Base-by-base conservation (phyloP, 2,888 invertebrate species). In the Lepidocyrtoides sp. region DNA sequence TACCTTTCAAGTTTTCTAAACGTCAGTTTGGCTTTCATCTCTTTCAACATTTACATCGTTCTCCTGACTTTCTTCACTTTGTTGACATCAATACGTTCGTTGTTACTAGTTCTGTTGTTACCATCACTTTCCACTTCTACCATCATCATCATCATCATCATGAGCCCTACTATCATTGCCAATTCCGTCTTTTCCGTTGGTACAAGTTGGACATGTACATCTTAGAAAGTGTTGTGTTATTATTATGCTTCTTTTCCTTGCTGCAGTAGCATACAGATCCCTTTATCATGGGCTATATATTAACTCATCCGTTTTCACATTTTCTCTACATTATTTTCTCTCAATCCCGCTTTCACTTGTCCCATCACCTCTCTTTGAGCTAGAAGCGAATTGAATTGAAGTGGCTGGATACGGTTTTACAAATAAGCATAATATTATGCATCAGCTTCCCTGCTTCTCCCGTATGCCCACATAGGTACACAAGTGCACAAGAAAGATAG, bases 301-400 rank as follows among this genome's bases (percentile, higher is more conserved):
- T 36, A 36, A 36, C 36, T 7, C 36, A 2, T 36, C 7, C 36
- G 7, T 36, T 36, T 36, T 7, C 2, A 7, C 36, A 36, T 36
- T 36, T 36, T 36, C 2, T 36, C 7, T 36, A 4, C 36, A 36
- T 26, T 63, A 5, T n/a, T n/a, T n/a, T 26, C 23, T 41, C 44
- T 17, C 60, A 14, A 36, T 66, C 63, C 1, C 17, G 54, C 41
- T 81, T 23, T 44, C 54, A 32, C 32, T 77, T 77, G 26, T 8
- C 26, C 44, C 20, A 7, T 63, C 4, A 8, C 20, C 44, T 72
- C 36, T 36, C 48, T 14, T 51, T 51, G 32, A 51, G 32, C 77
- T n/a, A n/a, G 29, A 63, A 79, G 20, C 54, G 85, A 87, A 66
- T 79, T 77, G 79, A 87, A 79, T 87, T 86, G 41, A 63, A 77